Base-by-base conservation (phyloP, 2,888 invertebrate species). In the Osmoderma eremita region DNA sequence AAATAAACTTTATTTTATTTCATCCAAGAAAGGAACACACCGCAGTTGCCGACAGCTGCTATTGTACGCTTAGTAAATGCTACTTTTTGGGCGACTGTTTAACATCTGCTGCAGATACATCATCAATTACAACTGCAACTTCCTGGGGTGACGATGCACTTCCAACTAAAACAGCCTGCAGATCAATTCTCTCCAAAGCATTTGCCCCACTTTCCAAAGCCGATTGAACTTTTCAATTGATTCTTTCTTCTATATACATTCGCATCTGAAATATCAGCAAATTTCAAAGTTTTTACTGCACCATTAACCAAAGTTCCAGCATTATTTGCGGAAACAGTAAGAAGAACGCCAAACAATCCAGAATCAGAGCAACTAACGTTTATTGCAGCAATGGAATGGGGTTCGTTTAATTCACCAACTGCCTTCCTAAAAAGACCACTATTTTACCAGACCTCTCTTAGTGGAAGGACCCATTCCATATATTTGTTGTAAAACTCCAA, bases 341-440 rank as follows among this genome's bases (percentile, higher is more conserved):
- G 84, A 12, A 95, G 84, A 63, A 92, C 87, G 20, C 97, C 98
- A 79, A 95, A 93, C 10, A 98, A 85, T n/a, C 97, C 97, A 68
- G 87, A 85, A 82, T 98, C 97, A 0, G 90, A 85, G 82, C 97
- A 97, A 56, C 86, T 88, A n/a, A 89, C 88, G 80, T 91, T 95
- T 76, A 97, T 86, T 3, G 92, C 90, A 30, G 88, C 85, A 1
- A 90, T 86, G 54, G 90, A 88, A 77, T 87, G 87, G 0, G 87
- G 85, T 10, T 83, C 82, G n/a, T 84, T 82, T 45, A 87, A 85
- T 76, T 88, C 84, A 48, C 85, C 84, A 10, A 90, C 80, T 3
- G 88, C 86, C 77, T 88, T 88, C 0, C 88, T 87, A 49, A 93
- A 83, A 3, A 88, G 83, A 0, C 92, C 88, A 75, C 88, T 86